Evolutionary conservation across 1,140 invertebrate species (phyloP), one percentile per base, ranked within the genome.

Genomic region (Brachionus paranguensis): DNA sequence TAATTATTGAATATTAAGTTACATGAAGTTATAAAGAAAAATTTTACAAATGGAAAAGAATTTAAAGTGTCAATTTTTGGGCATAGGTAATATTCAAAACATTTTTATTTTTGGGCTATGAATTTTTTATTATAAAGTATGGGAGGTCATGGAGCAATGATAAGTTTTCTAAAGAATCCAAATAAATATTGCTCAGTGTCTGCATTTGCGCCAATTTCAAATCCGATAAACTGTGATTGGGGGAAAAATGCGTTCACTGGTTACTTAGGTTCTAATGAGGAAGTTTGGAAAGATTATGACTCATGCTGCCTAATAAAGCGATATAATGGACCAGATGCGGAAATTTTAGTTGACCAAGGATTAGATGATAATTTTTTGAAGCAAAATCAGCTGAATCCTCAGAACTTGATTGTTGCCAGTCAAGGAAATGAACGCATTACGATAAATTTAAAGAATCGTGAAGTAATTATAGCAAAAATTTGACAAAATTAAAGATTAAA

Each of bases 61-160:
- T 87, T 88, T 85, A 87, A 87, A 85, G 85, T 41, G 86, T 94
- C 94, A 6, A 94, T 96, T 85, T 94, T 94, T 92, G 95, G 95
- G 0, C 95, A 96, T 86, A 90, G 88, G 88, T 90, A 84, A 84
- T 70, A 85, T 45, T 37, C 5, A 11, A 37, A 37, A 79, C 12
- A 47, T 47, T 12, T 29, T 83, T 45, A 11, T 14, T 7, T 2
- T 29, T 84, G 24, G 12, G 41, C 43, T 24, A 20, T 24, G 8
- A 43, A 83, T 74, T 27, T 78, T 83, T 74, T 85, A 60, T 72
- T 85, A 65, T 92, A 74, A 86, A 96, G 95, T 87, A 98, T 98
- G 96, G 96, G 96, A 78, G 96, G 97, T 78, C 96, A 98, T 91
- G 97, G 97, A 33, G 97, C 97, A 33, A 89, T 99, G 27, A 93